phyloP scores from a whole-genome alignment of 2,113 vertebrate species.

The Dendrocopos noguchii region DNA sequence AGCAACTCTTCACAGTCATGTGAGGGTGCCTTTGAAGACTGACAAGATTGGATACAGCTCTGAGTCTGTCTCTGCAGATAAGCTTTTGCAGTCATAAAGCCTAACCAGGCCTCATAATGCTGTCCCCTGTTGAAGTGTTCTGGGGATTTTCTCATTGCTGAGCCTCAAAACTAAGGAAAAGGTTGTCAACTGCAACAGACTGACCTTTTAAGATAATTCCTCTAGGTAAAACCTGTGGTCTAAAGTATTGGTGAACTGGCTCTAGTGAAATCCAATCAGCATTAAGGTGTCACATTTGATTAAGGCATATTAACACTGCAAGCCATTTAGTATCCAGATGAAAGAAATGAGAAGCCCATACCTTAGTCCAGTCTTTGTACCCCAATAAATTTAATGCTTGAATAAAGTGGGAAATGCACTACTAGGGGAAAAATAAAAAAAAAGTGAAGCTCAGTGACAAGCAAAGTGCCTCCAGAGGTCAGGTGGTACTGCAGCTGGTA shows the following conservation, averaged over 20 bases:
- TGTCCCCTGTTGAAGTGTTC: not conserved
- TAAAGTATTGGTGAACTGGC: not conserved
- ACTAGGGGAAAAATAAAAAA: not conserved
- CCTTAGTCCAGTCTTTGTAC: not conserved
- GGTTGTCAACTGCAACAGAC: not conserved
- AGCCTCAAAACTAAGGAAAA: not conserved
- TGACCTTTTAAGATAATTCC: not conserved
- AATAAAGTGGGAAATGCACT: not conserved
- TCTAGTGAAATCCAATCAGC: not conserved
- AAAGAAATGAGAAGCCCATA: not conserved
- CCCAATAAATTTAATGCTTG: not conserved
- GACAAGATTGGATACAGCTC: not conserved
- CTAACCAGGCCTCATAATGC: not conserved
- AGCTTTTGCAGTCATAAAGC: not conserved
- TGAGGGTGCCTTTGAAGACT: constrained; percentile 2
- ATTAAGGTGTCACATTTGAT: not conserved
- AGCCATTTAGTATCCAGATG: not conserved
- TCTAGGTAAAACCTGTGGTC: not conserved
- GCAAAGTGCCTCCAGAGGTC: not conserved
- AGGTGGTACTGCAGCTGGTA: not conserved
- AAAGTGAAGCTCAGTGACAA: not conserved
- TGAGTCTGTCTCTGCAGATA: not conserved
- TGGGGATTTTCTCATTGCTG: not conserved
- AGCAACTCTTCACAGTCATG: not conserved
- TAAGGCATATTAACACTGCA: not conserved